Evolutionary conservation across 1,140 invertebrate species (phyloP), one percentile per base, ranked within the genome.

Genomic region (Phymastichus coffea): DNA sequence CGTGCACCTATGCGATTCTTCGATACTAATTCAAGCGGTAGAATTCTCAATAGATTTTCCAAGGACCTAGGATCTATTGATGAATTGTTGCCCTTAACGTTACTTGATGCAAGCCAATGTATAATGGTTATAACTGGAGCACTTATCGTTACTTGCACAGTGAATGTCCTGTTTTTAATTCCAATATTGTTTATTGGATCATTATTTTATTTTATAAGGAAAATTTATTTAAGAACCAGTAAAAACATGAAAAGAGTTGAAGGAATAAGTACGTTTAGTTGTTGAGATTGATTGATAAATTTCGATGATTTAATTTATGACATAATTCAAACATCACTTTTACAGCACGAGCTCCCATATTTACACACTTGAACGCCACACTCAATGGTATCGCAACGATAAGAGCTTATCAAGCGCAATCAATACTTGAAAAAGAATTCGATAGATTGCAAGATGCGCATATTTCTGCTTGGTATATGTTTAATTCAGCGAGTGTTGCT

Each of bases 301-400:
- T 52, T 33, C 14, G 30, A 33, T 8, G 14, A 33, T 33, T 33
- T 33, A 33, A 33, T 14, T 33, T 33, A 33, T 8, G 30, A 33
- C 6, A 33, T 33, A 33, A 33, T 10, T 53, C n/a, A n/a, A n/a
- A n/a, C n/a, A n/a, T n/a, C 19, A 33, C 52, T 57, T 46, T 75
- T 74, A 30, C 70, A 90, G 88, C 86, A 48, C 81, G 87, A 57
- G 89, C 88, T 69, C 94, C 93, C 23, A 87, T 94, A 2, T 92
- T 93, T 66, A 92, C 92, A 12, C 93, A 97, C 72, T 79, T 98
- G 49, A 94, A 89, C 72, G 87, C 93, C 25, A 90, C 93, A 0
- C 77, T 97, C 1, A 90, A 92, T 76, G 95, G 95, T 4, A 80
- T 98, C 26, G 85, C 90, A 1, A 97, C 94, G 0, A 94, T 98